A percentile compares a stretch with the other conserved stretches of the same genome.
phyloP scores from a whole-genome alignment of 2,797 vertebrate genomes.

The Coccyzus lansbergi region DNA sequence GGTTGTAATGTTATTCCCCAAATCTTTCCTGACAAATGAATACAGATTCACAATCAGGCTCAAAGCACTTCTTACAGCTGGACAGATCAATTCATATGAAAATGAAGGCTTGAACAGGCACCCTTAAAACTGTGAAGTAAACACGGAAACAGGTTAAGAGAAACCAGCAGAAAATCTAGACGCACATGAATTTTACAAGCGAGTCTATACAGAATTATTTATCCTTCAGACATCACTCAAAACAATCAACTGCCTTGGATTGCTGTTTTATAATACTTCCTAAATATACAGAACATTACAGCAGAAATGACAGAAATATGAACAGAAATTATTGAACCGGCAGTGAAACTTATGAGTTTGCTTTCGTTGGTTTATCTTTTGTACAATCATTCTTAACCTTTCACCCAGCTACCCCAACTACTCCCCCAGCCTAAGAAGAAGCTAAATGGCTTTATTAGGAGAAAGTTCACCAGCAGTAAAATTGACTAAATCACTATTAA shows the following conservation, averaged over 20 bases:
- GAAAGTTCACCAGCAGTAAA: background rate
- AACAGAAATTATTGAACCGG: background rate
- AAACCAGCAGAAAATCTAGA: background rate
- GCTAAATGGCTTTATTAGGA: background rate
- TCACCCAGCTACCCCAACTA: background rate
- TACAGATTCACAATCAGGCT: background rate
- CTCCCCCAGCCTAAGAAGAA: background rate
- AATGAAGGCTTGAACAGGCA: background rate
- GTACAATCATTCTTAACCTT: background rate
- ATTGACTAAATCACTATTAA: constrained; percentile 9
- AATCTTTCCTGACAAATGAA: background rate
- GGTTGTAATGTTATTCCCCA: background rate
- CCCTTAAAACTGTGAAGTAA: background rate
- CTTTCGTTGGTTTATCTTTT: background rate
- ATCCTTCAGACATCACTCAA: background rate
- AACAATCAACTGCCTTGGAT: background rate
- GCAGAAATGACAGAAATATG: background rate
- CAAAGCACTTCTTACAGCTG: background rate
- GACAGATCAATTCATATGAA: background rate
- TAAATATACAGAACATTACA: background rate
- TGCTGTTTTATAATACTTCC: background rate
- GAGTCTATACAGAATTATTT: background rate
- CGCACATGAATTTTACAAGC: background rate
- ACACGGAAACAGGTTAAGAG: background rate
- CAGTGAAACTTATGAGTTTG: background rate